phyloP scores from a whole-genome alignment of 2,888 invertebrate genomes.

The Stegana nigrithorax region DNA sequence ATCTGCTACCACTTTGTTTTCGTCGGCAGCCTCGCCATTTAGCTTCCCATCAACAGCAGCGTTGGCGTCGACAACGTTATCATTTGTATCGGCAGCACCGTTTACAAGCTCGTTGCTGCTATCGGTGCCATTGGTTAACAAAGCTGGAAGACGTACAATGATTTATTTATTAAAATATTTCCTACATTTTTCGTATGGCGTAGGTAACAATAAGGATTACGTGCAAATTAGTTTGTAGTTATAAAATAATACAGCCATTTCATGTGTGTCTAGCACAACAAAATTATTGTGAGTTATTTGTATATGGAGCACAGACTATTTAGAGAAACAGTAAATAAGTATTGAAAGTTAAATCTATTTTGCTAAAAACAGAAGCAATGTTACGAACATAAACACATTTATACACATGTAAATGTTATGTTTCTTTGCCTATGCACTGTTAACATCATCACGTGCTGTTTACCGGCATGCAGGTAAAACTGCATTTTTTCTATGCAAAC shows the following conservation, averaged over 20 bases:
- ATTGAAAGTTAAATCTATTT: neutral
- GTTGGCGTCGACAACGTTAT: conserved; percentile 40
- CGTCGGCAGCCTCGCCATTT: conserved; percentile 22
- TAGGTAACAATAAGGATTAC: too few species aligned
- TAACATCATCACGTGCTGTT: neutral
- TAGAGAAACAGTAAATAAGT: too few species aligned
- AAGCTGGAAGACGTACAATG: too few species aligned
- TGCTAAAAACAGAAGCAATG: neutral
- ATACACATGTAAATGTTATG: neutral
- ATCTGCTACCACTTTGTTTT: neutral
- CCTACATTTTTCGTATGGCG: too few species aligned
- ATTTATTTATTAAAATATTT: too few species aligned
- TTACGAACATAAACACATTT: neutral
- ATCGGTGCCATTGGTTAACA: conserved; percentile 55
- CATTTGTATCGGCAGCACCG: conserved; percentile 44
- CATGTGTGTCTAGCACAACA: too few species aligned
- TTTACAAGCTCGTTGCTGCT: conserved; percentile 30
- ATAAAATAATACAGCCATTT: too few species aligned
- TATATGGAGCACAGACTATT: too few species aligned
- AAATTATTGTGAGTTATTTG: too few species aligned
- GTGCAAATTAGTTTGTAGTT: too few species aligned
- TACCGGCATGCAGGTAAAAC: too few species aligned
- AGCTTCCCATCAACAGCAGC: conserved; percentile 28
- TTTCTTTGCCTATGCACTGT: too few species aligned
- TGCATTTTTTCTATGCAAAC: neutral